Conservation (phyloP, 2,797 vertebrate species). For the Prionace glauca region DNA sequence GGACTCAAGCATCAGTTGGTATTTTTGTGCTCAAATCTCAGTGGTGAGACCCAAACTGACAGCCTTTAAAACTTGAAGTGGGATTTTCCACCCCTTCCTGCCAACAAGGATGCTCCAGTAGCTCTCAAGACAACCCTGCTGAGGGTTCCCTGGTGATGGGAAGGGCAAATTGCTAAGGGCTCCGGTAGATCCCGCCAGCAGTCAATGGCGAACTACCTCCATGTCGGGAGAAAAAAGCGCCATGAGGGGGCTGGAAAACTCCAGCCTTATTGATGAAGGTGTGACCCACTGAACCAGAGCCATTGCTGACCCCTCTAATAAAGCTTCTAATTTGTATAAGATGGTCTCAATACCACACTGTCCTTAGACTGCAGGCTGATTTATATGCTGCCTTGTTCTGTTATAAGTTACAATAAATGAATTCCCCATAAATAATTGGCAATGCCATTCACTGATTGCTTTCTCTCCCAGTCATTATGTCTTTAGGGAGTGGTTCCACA, state of each 20-base stretch:
- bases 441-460: not conserved
- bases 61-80: not conserved
- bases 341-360: no score
- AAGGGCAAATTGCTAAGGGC: no score
- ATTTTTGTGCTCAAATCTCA: not conserved
- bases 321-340: no score
- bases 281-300: not conserved
- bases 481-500: not conserved
- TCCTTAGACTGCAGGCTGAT: not conserved
- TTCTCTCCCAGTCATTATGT: not conserved
- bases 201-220: no score
- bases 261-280: no score
- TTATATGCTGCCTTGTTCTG: not conserved
- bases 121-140: no score
- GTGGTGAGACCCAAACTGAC: not conserved
- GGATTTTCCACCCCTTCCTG: no score
- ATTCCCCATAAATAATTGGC: not conserved
- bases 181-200: no score
- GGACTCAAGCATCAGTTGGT: not conserved
- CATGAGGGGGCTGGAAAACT: no score
- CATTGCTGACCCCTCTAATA: not conserved
- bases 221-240: no score
- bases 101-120: no score
- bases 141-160: no score
- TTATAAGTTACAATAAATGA: not conserved